Conservation (phyloP, 2,797 vertebrate species). For the Malacoraja senta region DNA sequence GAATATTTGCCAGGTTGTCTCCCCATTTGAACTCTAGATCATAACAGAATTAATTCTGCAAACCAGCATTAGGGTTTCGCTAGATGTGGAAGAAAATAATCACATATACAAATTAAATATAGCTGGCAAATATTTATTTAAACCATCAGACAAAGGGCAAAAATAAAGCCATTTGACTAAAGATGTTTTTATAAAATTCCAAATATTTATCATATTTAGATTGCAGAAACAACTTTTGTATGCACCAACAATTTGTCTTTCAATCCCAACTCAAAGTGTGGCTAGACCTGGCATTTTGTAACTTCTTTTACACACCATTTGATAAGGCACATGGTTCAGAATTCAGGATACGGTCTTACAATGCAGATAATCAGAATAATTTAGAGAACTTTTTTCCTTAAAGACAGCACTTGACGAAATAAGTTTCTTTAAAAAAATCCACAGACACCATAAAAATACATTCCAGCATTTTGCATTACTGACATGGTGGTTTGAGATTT, state of each 20-base stretch:
- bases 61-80: background rate
- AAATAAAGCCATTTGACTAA: background rate
- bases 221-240: background rate
- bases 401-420: background rate
- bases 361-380: background rate
- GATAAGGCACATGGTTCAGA: background rate
- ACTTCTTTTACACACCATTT: background rate
- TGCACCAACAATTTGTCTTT: background rate
- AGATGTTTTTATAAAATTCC: background rate
- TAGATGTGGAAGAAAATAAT: background rate
- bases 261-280: background rate
- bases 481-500: too few species aligned
- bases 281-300: background rate
- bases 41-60: conserved; percentile 26
- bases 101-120: background rate
- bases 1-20: background rate
- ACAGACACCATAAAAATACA: background rate
- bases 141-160: background rate
- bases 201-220: background rate
- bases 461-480: background rate
- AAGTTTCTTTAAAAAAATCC: background rate
- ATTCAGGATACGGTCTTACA: background rate
- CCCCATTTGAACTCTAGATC: background rate
- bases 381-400: too few species aligned
- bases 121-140: background rate